Conservation (phyloP, 2,113 vertebrate genomes). For the Ia io region DNA sequence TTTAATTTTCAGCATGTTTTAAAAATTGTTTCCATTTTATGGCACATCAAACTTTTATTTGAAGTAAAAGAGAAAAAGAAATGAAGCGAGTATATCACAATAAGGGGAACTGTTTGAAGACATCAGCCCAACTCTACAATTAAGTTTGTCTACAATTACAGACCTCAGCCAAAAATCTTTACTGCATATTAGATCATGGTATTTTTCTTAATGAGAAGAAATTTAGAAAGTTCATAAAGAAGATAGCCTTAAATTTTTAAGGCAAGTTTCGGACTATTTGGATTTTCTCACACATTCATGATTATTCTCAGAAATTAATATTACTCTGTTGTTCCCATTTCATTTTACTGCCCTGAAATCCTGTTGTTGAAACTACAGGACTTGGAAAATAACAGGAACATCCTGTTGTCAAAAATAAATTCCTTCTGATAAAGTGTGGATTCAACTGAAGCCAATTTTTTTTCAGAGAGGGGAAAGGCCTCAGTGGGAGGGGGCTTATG, state of each 20-base stretch:
- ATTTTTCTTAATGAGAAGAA: not conserved
- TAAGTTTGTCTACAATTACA: not conserved
- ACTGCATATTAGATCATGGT: not conserved
- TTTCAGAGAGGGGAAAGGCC: not conserved
- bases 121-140: not conserved
- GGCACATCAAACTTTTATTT: not conserved
- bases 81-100: not conserved
- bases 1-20: not conserved
- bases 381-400: constrained; percentile 73
- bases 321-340: not conserved
- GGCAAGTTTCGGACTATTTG: not conserved
- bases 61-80: not conserved
- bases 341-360: constrained; percentile 29
- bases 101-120: not conserved
- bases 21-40: not conserved
- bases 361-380: constrained; percentile 57
- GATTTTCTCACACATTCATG: not conserved
- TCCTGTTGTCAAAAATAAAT: constrained; percentile 76
- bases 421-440: constrained; percentile 64
- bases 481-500: not conserved
- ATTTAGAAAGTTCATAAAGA: not conserved
- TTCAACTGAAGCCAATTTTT: constrained; percentile 42
- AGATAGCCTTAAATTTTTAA: not conserved
- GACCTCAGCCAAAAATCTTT: not conserved
- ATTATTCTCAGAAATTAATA: not conserved